Base-by-base conservation (phyloP, 2,888 invertebrate genomes). In the Falcaria lacertinaria region DNA sequence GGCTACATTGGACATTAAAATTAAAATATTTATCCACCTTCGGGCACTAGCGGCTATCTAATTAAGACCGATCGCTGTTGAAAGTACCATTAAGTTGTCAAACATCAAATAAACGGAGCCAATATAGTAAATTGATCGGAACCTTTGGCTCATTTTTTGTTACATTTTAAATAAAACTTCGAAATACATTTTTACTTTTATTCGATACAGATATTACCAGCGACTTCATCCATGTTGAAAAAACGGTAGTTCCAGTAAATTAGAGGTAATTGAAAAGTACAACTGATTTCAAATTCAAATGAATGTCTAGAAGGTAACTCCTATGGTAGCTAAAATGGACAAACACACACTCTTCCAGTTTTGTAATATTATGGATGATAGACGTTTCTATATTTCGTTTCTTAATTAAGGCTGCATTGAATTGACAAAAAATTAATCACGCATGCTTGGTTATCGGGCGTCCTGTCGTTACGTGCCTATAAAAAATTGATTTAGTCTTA, bases 51-150 rank as follows among this genome's bases (percentile, higher is more conserved):
- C 50, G 45, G 52, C 66, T 64, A 60, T 69, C 65, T 73, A 73
- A 70, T 77, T 71, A 73, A 64, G 60, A 65, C 44, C 64, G 54
- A 71, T 71, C 68, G 60, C 64, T 68, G 69, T 63, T 69, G 67
- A 68, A 73, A 74, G 64, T 52, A 60, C 62, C 62, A 79, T 79
- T 77, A 77, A 74, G 68, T 71, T 75, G 74, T 75, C 77, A 74
- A 70, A 74, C 55, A 56, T 51, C 62, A 64, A 67, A 76, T 74
- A 71, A 73, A 73, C 54, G 57, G 57, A 54, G 57, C 49, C 60
- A 53, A 61, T 66, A 65, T 63, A 59, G 62, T 64, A 58, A 71
- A 71, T 69, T 63, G 60, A 65, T 69, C 50, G 58, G 54, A 62
- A 60, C 34, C 40, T 53, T 40, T 34, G 40, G 39, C 52, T 50